Evolutionary conservation across 2,113 vertebrate genomes (phyloP).

Genomic region (Nesoenas mayeri): DNA sequence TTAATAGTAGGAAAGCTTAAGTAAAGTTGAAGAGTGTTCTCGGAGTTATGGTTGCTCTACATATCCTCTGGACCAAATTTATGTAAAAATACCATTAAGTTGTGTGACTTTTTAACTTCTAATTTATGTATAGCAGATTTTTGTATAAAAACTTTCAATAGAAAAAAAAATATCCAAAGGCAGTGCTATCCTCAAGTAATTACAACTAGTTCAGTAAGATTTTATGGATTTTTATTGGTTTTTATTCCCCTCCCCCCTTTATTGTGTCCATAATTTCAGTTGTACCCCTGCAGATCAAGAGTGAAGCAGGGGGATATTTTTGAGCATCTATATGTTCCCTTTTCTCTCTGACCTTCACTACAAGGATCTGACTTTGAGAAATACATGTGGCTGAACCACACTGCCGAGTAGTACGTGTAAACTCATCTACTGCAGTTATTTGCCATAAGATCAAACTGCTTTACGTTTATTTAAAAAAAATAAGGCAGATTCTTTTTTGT

Average conservation of each 20-base stretch:
- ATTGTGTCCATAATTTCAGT: not conserved
- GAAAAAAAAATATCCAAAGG: not conserved
- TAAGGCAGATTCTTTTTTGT: not conserved
- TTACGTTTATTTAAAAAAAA: not conserved
- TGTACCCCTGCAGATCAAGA: not conserved
- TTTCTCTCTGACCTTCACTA: not conserved
- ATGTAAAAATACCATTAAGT: not conserved
- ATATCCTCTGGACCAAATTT: not conserved
- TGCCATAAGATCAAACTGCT: not conserved
- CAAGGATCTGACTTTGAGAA: not conserved
- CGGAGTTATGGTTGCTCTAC: not conserved
- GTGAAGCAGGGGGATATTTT: not conserved
- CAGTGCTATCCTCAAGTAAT: not conserved
- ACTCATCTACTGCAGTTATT: not conserved
- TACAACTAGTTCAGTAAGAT: not conserved
- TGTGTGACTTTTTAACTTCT: constrained; percentile 28
- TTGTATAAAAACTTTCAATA: constrained; percentile 19
- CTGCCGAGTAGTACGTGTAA: not conserved
- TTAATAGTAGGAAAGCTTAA: not conserved
- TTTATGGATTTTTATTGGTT: not conserved
- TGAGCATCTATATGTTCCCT: not conserved
- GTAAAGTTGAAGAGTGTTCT: not conserved
- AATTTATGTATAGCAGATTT: constrained; percentile 57
- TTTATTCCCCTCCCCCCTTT: too few relatives aligned
- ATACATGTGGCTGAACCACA: not conserved